These are phyloP conservation scores for Pipa parva DNA, from an alignment of 2,113 vertebrate species.

Conservation along the genomic window DNA sequence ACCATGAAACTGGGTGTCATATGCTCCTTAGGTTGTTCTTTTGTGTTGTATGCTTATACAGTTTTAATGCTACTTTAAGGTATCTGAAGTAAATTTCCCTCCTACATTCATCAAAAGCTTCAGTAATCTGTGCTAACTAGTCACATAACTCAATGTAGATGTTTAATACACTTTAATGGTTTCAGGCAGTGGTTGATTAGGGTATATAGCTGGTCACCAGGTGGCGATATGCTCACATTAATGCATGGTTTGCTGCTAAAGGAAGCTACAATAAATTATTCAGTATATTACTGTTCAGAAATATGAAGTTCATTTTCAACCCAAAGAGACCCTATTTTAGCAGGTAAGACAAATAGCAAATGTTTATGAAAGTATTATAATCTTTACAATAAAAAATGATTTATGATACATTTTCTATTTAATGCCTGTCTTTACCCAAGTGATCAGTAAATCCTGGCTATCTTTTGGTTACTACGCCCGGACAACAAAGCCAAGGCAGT, in stretches of 20 bases:
- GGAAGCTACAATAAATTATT: neutral
- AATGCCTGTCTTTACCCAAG: too few species aligned
- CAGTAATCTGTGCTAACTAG: too few species aligned
- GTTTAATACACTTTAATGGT: neutral
- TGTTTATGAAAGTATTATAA: too few species aligned
- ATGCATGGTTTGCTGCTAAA: constrained; percentile 26
- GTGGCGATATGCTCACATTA: neutral
- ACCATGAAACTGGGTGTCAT: neutral
- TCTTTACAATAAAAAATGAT: too few species aligned
- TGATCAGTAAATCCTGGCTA: too few species aligned
- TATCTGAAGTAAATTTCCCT: neutral
- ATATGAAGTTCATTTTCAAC: neutral
- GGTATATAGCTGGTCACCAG: neutral
- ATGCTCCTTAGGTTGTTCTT: neutral
- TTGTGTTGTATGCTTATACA: neutral
- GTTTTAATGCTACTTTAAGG: neutral
- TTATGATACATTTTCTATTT: too few species aligned
- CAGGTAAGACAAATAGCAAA: neutral
- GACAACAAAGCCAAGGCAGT: too few species aligned
- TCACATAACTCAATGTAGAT: too few species aligned
- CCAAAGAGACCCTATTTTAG: neutral
- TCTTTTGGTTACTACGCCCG: too few species aligned
- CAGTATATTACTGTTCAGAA: neutral
- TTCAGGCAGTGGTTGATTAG: neutral
- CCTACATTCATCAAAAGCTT: too few species aligned